Evolutionary conservation across 1,140 invertebrate species (phyloP), one percentile per base, ranked within the genome.

Genomic region (Neodiprion fabricii): DNA sequence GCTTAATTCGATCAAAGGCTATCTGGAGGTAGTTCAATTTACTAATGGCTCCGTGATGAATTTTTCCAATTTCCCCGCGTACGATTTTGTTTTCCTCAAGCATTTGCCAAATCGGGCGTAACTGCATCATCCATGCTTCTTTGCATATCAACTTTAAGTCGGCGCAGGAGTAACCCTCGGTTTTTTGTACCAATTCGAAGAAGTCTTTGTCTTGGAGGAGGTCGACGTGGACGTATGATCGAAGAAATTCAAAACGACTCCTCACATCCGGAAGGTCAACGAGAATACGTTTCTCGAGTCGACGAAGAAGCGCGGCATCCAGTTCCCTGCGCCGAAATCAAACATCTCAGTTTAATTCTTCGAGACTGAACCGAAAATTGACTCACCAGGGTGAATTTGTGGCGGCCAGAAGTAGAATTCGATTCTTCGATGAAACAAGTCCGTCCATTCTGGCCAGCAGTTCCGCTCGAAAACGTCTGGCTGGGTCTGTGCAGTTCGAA

Each of bases 381-480:
- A 70, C 47, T 77, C 85, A 95, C 97, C 97, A 98, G 9, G 97
- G 97, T 72, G 95, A 86, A 86, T 99, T 99, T 17, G 96, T 96
- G 69, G 96, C 95, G 23, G 96, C 96, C 66, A 99, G 86, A 0
- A 98, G 88, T 79, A 98, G 95, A 48, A 98, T 93, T 48, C 82
- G 84, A 48, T 86, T 84, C 50, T 85, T 81, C 9, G 81, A 82
- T n/a, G 92, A 89, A 77, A 95, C 82, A 49, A 91, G 80, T 9
- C 97, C 97, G 85, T 99, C 98, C 83, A 99, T 91, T 86, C 98
- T 95, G 9, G 96, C 92, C 0, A 99, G 91, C 4, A 99, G 88
- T 87, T 99, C 97, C 28, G 96, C 95, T 89, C 97, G 97, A 14
- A 99, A 94, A 75, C 98, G 89, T 74, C 97, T 90, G 23, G 95